Evolutionary conservation across 2,888 invertebrate genomes (phyloP).

Genomic region (Cheilosia impressa): DNA sequence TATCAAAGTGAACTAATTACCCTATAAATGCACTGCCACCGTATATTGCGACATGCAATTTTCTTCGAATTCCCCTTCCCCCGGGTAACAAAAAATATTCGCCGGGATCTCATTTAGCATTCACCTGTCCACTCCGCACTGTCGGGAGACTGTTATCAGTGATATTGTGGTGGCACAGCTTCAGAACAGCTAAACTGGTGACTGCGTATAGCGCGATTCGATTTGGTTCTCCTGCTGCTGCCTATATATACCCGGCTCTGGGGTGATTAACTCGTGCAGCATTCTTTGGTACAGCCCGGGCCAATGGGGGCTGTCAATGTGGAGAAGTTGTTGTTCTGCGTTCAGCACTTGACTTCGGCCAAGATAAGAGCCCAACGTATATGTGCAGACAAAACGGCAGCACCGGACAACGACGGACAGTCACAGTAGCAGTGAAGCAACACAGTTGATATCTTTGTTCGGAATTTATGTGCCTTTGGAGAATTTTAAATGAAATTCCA

Average conservation of each 20-base stretch:
- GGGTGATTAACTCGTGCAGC: conserved; percentile 67
- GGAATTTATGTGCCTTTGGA: conserved; percentile 60
- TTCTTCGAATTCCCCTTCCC: not conserved
- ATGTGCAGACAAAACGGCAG: conserved; percentile 55
- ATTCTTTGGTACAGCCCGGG: conserved; percentile 42
- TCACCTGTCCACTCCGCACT: conserved; percentile 62
- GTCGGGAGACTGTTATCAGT: conserved; percentile 65
- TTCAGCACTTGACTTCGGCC: conserved; percentile 64
- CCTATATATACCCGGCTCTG: conserved; percentile 14
- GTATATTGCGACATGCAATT: conserved; percentile 53
- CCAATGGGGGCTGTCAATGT: conserved; percentile 66
- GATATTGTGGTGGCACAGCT: conserved; percentile 60
- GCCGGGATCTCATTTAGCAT: conserved; percentile 31
- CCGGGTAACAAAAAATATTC: not conserved
- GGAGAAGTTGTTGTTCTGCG: conserved; percentile 70
- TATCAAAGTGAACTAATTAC: conserved; percentile 70
- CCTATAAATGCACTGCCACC: conserved; percentile 46
- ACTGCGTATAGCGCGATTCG: conserved; percentile 56
- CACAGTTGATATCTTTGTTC: conserved; percentile 50
- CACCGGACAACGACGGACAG: conserved; percentile 25
- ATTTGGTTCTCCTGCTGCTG: conserved; percentile 38
- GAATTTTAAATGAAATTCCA: conserved; percentile 66
- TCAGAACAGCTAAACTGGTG: conserved; percentile 43
- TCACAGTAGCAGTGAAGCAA: conserved; percentile 58
- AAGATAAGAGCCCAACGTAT: conserved; percentile 53